A percentile compares a stretch with the other conserved stretches of the same genome.
Conservation (phyloP, 2,113 vertebrate genomes). For the Microcebus griseorufus region DNA sequence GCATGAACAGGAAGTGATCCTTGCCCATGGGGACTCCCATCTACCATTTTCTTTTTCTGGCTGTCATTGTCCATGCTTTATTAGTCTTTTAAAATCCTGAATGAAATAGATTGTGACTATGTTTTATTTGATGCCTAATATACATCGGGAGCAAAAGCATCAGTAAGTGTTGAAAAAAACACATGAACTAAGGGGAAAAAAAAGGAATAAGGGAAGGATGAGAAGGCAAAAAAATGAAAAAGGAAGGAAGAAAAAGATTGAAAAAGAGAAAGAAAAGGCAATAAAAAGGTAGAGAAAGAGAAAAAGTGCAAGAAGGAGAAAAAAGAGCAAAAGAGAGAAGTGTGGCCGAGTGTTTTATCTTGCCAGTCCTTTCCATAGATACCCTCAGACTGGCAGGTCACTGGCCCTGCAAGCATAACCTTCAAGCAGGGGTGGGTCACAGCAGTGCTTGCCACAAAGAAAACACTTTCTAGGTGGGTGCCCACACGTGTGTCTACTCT, state of each 20-base stretch:
- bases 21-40: neutral
- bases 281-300: neutral
- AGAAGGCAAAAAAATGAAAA: neutral
- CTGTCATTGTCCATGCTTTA: no score
- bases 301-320: neutral
- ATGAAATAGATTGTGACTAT: neutral
- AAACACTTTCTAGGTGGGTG: neutral
- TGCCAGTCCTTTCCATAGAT: neutral
- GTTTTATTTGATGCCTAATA: neutral
- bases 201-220: neutral
- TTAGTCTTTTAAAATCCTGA: neutral
- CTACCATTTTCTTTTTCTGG: neutral
- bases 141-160: neutral
- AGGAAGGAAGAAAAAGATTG: neutral
- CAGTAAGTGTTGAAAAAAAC: neutral
- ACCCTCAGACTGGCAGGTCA: neutral
- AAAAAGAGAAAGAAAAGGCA: neutral
- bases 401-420: no score
- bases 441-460: neutral
- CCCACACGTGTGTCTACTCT: no score
- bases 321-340: neutral
- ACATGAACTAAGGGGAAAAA: neutral
- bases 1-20: neutral
- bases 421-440: neutral
- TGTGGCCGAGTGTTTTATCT: neutral